Evolutionary conservation across 1,140 invertebrate genomes (phyloP).

Genomic region (Zaprionus capensis): DNA sequence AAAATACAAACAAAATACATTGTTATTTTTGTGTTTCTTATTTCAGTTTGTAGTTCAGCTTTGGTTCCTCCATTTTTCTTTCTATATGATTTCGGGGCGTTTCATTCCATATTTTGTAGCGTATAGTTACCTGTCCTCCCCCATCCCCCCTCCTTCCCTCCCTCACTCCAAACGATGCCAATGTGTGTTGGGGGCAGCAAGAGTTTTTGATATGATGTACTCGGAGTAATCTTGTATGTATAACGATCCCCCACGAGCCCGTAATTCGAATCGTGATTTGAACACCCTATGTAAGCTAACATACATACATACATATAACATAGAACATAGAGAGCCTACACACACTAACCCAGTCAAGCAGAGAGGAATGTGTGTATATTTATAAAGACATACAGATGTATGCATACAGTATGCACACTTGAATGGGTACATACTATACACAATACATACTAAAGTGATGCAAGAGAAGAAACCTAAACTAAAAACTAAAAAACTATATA

Average conservation of each 20-base stretch:
- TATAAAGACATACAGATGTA: conserved; percentile 57
- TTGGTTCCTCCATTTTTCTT: conserved; percentile 1
- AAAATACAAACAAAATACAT: conserved; percentile 31
- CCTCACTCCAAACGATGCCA: conserved; percentile 21
- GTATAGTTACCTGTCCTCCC: background rate
- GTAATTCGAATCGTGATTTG: conserved; percentile 31
- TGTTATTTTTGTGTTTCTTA: conserved; percentile 23
- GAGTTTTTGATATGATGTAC: background rate
- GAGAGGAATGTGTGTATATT: conserved; percentile 42
- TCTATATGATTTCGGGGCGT: background rate
- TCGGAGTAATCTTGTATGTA: background rate
- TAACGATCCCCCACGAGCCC: conserved; percentile 14
- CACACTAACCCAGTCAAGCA: conserved; percentile 11
- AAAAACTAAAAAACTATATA: conserved; percentile 43
- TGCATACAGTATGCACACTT: conserved; percentile 31
- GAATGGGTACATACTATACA: conserved; percentile 50
- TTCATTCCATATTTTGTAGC: conserved; percentile 15
- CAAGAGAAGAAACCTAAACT: conserved; percentile 16
- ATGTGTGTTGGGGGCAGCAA: background rate
- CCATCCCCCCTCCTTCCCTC: too few relatives aligned
- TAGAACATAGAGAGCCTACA: conserved; percentile 14
- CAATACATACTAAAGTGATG: conserved; percentile 13
- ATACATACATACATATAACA: background rate
- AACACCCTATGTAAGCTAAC: conserved; percentile 15
- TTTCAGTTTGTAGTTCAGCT: conserved; percentile 38